phyloP scores from a whole-genome alignment of 2,797 vertebrate genomes.

The Moxostoma hubbsi region DNA sequence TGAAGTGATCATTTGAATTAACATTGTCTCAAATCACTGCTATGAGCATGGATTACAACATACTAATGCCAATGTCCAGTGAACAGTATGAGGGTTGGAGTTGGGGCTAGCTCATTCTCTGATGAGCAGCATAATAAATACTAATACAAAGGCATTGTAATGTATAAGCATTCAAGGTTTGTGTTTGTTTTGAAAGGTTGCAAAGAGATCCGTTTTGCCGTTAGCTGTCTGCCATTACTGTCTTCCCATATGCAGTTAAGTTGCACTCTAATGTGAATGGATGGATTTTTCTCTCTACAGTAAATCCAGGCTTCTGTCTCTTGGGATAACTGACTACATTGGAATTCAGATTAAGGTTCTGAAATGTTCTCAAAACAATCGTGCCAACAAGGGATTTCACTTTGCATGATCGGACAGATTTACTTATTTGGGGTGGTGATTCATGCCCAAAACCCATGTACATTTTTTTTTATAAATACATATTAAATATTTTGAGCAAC shows the following conservation, averaged over 20 bases:
- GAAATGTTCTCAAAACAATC: conserved; percentile 20
- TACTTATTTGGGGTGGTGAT: neutral
- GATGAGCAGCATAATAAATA: conserved; percentile 42
- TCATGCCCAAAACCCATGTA: neutral
- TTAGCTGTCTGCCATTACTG: conserved; percentile 41
- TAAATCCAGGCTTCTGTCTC: conserved; percentile 46
- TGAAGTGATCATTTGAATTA: conserved; percentile 41
- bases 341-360: conserved; percentile 51
- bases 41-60: conserved; percentile 16
- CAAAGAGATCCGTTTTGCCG: conserved; percentile 39
- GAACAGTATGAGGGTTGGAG: conserved; percentile 6
- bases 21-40: conserved; percentile 51
- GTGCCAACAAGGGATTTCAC: neutral
- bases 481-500: neutral
- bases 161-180: conserved; percentile 44
- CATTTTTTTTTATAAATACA: too few species aligned
- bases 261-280: conserved; percentile 51
- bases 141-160: conserved; percentile 19
- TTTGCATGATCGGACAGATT: conserved; percentile 20
- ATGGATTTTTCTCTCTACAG: conserved; percentile 48
- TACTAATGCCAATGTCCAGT: conserved; percentile 28
- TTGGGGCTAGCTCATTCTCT: conserved; percentile 27
- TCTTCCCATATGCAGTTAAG: conserved; percentile 48
- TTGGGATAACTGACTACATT: conserved; percentile 46
- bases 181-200: conserved; percentile 55